These are phyloP conservation scores for Microtus montanus DNA, from an alignment of 2,113 vertebrate genomes.

Conservation along the genomic window DNA sequence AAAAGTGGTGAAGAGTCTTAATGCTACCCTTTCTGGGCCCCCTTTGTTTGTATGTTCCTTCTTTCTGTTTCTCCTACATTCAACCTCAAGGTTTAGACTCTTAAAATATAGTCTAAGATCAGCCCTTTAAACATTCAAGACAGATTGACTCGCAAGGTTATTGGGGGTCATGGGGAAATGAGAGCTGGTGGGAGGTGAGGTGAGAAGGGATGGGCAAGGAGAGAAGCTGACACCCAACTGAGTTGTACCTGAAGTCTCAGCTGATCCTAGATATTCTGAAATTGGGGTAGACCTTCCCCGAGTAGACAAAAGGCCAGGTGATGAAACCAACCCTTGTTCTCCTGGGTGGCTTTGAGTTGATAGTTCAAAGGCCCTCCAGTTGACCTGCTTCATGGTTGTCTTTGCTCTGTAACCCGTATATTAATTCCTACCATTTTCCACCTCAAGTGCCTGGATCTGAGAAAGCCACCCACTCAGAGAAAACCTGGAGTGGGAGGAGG, in stretches of 20 bases:
- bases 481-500: background rate
- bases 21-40: background rate
- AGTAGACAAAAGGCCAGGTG: background rate
- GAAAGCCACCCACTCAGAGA: too few relatives aligned
- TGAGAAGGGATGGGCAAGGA: background rate
- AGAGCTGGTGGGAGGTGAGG: background rate
- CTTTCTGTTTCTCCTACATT: background rate
- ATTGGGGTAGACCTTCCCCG: background rate
- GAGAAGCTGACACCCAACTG: background rate
- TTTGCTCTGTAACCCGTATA: background rate
- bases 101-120: background rate
- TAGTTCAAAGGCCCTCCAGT: background rate
- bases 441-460: background rate
- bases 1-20: background rate
- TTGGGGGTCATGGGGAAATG: background rate
- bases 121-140: background rate
- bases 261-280: background rate
- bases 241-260: background rate
- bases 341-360: background rate
- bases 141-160: background rate
- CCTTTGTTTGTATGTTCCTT: background rate
- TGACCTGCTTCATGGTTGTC: background rate
- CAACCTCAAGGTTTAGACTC: background rate
- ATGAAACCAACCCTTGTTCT: background rate
- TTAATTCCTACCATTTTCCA: background rate